Evolutionary conservation across 2,888 invertebrate species (phyloP), one percentile per base, ranked within the genome.

Genomic region (Lissocephala sabroskyi): DNA sequence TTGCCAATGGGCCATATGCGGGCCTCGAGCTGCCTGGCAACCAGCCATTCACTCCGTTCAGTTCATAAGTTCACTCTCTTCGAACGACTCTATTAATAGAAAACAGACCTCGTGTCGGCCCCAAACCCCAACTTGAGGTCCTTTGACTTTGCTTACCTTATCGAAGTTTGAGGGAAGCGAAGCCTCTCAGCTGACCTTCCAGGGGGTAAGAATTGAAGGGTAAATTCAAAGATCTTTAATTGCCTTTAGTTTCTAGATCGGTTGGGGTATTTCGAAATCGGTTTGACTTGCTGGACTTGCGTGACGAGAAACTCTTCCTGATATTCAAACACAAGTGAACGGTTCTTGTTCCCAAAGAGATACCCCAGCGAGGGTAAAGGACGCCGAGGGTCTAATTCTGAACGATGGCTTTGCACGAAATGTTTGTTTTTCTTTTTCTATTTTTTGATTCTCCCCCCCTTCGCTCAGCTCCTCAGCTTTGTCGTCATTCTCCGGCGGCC

Each of bases 61-160:
- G 78, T 77, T 70, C 78, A 68, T 70, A 68, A 70, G 65, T 77
- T 74, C 66, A 59, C n/a, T n/a, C n/a, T n/a, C 59, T 65, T 70
- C 59, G 41, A 76, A 78, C 79, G 76, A 64, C 79, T 71, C 79
- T 71, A 71, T 78, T 78, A 78, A 78, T 71, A 71, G 79, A n/a
- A n/a, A n/a, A n/a, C n/a, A n/a, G n/a, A 54, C 29, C 39, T 35
- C 37, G 39, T 32, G 23, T n/a, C n/a, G n/a, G n/a, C n/a, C n/a
- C n/a, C n/a, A n/a, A n/a, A n/a, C n/a, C n/a, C n/a, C n/a, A n/a
- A n/a, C n/a, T n/a, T n/a, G n/a, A n/a, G n/a, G n/a, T n/a, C n/a
- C n/a, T n/a, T n/a, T n/a, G n/a, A n/a, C n/a, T n/a, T n/a, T n/a
- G n/a, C n/a, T n/a, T n/a, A n/a, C n/a, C n/a, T n/a, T n/a, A n/a